These are phyloP conservation scores for Leptinotarsa juncta DNA, from an alignment of 2,888 invertebrate species.

Conservation along the genomic window DNA sequence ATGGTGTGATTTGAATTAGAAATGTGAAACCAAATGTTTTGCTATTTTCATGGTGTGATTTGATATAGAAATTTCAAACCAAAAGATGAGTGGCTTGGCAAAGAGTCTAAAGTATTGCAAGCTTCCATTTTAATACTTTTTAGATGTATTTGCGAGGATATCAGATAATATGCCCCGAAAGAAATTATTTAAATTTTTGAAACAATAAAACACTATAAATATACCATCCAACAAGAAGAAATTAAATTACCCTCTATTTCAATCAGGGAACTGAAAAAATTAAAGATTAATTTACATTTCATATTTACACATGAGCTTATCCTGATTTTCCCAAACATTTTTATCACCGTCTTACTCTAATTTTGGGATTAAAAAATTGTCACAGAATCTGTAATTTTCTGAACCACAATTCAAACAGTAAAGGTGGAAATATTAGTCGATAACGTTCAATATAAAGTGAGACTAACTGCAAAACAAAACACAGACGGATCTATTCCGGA, in stretches of 20 bases:
- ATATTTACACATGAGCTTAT: conserved; percentile 7
- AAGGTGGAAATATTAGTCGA: conserved; percentile 42
- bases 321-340: conserved; percentile 10
- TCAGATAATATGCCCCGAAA: too few species aligned
- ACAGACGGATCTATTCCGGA: conserved; percentile 39
- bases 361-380: neutral
- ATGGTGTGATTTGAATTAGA: too few species aligned
- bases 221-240: too few species aligned
- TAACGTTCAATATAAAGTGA: conserved; percentile 42
- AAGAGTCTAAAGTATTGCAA: too few species aligned
- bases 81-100: too few species aligned
- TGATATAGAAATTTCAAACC: too few species aligned
- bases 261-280: neutral
- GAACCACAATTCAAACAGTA: conserved; percentile 19
- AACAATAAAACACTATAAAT: too few species aligned
- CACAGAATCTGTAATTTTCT: conserved; percentile 13
- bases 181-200: too few species aligned
- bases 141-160: too few species aligned
- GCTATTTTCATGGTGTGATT: too few species aligned
- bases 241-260: neutral
- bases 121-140: too few species aligned
- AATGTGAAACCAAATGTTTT: too few species aligned
- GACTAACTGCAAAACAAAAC: conserved; percentile 46
- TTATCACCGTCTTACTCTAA: neutral
- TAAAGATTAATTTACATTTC: neutral